Evolutionary conservation across 2,797 vertebrate species (phyloP).

Genomic region (Leptatherina wallacei): DNA sequence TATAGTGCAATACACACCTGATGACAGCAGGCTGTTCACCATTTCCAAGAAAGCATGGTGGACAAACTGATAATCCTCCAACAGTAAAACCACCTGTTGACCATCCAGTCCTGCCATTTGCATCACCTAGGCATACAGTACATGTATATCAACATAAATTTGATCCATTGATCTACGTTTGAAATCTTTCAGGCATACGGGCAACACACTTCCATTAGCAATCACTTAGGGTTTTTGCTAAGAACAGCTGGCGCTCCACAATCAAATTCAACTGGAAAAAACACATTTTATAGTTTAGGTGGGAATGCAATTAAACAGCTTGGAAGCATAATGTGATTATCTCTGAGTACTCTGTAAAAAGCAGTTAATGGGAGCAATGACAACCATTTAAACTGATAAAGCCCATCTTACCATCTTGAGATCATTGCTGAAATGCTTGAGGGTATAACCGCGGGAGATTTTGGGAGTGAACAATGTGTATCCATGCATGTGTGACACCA

Average conservation of each 20-base stretch:
- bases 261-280: slow-evolving; percentile 19
- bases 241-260: background rate
- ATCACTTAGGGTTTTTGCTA: background rate
- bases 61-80: slow-evolving; percentile 96
- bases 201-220: background rate
- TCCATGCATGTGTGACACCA: slow-evolving; percentile 96
- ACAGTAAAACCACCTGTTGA: slow-evolving; percentile 91
- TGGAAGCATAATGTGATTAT: slow-evolving; percentile 13
- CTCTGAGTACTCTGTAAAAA: slow-evolving; percentile 10
- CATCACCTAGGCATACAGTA: slow-evolving; percentile 86
- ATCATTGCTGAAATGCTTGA: slow-evolving; percentile 95
- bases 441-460: slow-evolving; percentile 89
- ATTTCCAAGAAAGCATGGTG: slow-evolving; percentile 93
- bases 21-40: slow-evolving; percentile 96
- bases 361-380: background rate
- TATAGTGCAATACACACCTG: slow-evolving; percentile 81
- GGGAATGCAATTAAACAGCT: background rate
- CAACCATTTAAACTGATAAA: slow-evolving; percentile 7
- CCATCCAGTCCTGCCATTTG: slow-evolving; percentile 92
- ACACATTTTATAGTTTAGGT: background rate
- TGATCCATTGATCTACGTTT: background rate
- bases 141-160: background rate
- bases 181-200: background rate
- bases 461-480: slow-evolving; percentile 90
- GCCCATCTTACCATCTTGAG: slow-evolving; percentile 88